Base-by-base conservation (phyloP, 2,113 vertebrate genomes). In the Sardina pilchardus region DNA sequence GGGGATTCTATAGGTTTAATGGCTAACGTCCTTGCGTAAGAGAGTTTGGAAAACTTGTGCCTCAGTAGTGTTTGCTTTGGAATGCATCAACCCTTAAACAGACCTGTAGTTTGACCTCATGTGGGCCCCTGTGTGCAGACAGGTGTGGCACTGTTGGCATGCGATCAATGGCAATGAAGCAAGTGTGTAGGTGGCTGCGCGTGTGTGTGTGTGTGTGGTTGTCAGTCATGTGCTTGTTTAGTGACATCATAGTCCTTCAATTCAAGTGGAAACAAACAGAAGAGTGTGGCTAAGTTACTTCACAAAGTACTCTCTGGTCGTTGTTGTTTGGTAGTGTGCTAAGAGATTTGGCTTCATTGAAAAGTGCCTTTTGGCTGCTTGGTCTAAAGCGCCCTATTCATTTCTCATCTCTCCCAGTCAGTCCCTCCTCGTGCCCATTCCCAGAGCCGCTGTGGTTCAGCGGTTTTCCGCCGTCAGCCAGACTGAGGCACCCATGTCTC, bases 91-190 rank as follows among this genome's bases (percentile, higher is more conserved):
- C 24, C 4, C 21, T 63, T 17, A n/a, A 63, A 63, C 24, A n/a
- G 59, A 63, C 4, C 34, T 71, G 63, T 30, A 71, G 63, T 71
- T 71, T 71, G 63, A 71, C 63, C 63, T 71, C 8, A 14, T 16
- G 14, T 10, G 1, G 63, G 63, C 63, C 63, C 26, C 26, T 34
- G 63, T 71, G 30, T 34, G 63, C 30, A 71, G 63, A 71, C 63
- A 71, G 63, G 63, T 71, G 63, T 71, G 63, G 63, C 63, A 71
- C 63, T 71, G 10, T 71, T 71, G 63, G 63, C 63, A 34, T 71
- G n/a, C 26, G 30, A 71, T 71, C 63, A 71, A 71, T 34, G 21
- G 19, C 19, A 59, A 59, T 6, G 53, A 24, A 59, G 53, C 50
- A 53, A 4, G 24, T 26, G n/a, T 26, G 59, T 30, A 8, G 30